Percentiles rank a stretch among this genome's conserved stretches.
Evolutionary conservation across 2,113 vertebrate species (phyloP).

Genomic region (Alces alces): DNA sequence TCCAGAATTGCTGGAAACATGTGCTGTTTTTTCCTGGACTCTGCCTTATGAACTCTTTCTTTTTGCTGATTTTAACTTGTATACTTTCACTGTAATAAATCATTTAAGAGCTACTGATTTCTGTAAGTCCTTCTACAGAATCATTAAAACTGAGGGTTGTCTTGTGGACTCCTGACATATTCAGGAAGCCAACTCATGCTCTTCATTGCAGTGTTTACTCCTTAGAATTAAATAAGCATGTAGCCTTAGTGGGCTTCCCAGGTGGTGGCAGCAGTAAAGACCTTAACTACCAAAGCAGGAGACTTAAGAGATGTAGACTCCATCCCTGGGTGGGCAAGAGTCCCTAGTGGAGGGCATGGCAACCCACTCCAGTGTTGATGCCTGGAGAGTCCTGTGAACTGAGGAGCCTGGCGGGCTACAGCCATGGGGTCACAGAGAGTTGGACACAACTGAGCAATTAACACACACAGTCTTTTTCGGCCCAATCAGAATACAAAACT

Average conservation of each 20-base stretch:
- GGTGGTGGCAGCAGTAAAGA: background rate
- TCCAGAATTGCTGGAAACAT: background rate
- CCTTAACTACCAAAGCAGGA: background rate
- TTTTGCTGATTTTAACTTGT: background rate
- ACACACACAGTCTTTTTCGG: background rate
- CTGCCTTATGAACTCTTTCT: background rate
- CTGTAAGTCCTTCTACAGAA: background rate
- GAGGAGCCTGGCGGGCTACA: fast-evolving
- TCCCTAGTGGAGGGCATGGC: background rate
- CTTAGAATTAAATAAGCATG: background rate
- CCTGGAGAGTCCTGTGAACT: background rate
- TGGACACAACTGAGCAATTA: background rate
- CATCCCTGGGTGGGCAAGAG: background rate
- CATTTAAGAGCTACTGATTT: background rate
- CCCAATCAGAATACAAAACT: background rate
- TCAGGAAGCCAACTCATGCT: background rate
- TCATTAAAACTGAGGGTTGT: background rate
- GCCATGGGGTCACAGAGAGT: background rate
- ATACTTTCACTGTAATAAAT: background rate
- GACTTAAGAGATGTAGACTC: background rate
- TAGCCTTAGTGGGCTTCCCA: background rate
- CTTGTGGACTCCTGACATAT: background rate
- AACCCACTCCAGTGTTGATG: background rate
- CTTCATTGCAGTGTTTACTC: background rate
- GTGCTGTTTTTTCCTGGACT: background rate